Evolutionary conservation across 2,797 vertebrate genomes (phyloP).

Genomic region (Zalophus californianus): DNA sequence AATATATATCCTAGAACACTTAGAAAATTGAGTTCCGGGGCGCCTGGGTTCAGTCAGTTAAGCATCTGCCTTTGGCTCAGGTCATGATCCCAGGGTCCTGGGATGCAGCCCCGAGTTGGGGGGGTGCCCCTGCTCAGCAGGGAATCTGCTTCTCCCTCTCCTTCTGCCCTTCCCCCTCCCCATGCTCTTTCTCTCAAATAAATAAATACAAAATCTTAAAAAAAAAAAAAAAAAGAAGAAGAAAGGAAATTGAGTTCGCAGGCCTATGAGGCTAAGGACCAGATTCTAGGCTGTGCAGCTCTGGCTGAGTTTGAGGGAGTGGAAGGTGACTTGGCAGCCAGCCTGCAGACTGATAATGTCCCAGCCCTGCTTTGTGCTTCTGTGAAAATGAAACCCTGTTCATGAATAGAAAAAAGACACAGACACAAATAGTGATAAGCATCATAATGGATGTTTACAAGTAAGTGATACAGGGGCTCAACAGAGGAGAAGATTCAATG

Average conservation of each 20-base stretch:
- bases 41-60: no score
- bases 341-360: not conserved
- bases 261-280: not conserved
- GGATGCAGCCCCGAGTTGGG: no score
- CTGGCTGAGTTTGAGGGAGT: not conserved
- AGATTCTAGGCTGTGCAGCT: not conserved
- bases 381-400: slow-evolving; percentile 61
- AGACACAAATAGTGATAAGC: not conserved
- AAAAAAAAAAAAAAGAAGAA: not conserved
- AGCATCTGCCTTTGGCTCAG: no score
- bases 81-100: no score
- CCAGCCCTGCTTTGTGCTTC: not conserved
- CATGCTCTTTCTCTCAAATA: not conserved
- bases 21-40: not conserved
- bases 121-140: no score
- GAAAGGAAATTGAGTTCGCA: not conserved
- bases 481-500: not conserved
- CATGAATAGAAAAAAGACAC: slow-evolving; percentile 53
- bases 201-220: not conserved
- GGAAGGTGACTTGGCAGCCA: not conserved
- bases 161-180: not conserved
- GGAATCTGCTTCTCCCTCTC: not conserved
- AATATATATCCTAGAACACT: not conserved
- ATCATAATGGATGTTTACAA: slow-evolving; percentile 45
- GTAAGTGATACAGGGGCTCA: not conserved